Evolutionary conservation across 2,113 vertebrate species (phyloP).

Genomic region (Mandrillus leucophaeus): DNA sequence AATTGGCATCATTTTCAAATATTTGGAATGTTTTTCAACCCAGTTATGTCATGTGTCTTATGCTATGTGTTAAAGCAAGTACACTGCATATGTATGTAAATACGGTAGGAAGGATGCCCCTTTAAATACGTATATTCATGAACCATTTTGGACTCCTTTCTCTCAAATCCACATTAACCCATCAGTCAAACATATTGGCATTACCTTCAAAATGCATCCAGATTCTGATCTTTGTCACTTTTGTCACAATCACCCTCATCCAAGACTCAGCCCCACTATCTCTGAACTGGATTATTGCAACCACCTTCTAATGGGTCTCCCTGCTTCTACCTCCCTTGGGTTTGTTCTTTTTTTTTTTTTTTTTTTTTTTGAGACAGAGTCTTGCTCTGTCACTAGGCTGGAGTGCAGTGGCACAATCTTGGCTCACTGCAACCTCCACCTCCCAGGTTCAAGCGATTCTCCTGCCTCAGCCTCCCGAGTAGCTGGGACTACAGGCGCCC

Average conservation of each 20-base stretch:
- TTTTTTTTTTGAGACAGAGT: no score
- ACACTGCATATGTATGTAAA: neutral
- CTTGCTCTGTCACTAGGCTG: no score
- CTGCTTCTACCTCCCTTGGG: neutral
- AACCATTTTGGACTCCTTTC: neutral
- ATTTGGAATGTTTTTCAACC: neutral
- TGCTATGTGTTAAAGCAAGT: neutral
- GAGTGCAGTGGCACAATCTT: no score
- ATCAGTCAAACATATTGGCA: neutral
- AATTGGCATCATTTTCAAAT: neutral
- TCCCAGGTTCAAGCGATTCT: no score
- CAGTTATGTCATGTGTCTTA: neutral
- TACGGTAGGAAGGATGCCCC: neutral
- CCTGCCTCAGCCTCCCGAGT: no score
- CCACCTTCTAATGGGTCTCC: neutral
- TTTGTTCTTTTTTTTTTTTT: no score
- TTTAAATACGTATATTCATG: neutral
- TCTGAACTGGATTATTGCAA: neutral
- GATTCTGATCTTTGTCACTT: neutral
- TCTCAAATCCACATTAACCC: neutral
- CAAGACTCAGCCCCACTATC: neutral
- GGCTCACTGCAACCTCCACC: no score
- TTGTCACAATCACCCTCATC: neutral
- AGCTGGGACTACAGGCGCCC: no score
- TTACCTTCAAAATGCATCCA: neutral